phyloP scores from a whole-genome alignment of 1,140 invertebrate genomes.

The Caerostris darwini region DNA sequence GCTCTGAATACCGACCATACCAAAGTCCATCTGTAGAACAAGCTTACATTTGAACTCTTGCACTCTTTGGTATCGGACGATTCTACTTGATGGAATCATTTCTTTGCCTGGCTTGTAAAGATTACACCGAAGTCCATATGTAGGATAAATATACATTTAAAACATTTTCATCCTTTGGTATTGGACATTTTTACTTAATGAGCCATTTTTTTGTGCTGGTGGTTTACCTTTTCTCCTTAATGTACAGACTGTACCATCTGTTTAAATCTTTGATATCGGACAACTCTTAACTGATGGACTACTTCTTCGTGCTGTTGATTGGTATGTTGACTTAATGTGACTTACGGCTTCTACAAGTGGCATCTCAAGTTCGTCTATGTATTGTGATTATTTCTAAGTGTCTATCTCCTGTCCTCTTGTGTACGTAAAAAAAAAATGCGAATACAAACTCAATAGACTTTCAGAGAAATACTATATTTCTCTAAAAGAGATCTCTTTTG shows the following conservation, averaged over 20 bases:
- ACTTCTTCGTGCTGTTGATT: no score
- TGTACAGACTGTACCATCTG: neutral
- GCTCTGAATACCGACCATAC: conserved; percentile 50
- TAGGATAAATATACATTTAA: conserved; percentile 67
- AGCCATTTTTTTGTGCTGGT: neutral
- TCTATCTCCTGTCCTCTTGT: conserved; percentile 11
- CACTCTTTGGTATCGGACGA: neutral
- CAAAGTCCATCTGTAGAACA: conserved; percentile 69
- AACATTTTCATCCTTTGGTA: neutral
- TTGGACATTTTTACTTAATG: neutral
- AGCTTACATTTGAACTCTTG: conserved; percentile 57
- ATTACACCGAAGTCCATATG: conserved; percentile 52
- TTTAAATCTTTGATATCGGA: no score
- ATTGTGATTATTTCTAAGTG: neutral
- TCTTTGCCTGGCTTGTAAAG: neutral
- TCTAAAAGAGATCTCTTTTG: neutral
- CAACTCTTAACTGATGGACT: no score
- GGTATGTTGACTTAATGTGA: neutral
- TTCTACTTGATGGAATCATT: neutral
- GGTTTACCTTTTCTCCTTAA: neutral
- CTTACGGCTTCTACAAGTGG: neutral
- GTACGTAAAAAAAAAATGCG: neutral
- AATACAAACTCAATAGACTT: neutral
- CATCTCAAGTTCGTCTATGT: conserved; percentile 45
- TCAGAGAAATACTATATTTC: neutral